Percentiles rank a stretch among this genome's conserved stretches.
Conservation (phyloP, 2,888 invertebrate genomes). For the Diplazon laetatorius region DNA sequence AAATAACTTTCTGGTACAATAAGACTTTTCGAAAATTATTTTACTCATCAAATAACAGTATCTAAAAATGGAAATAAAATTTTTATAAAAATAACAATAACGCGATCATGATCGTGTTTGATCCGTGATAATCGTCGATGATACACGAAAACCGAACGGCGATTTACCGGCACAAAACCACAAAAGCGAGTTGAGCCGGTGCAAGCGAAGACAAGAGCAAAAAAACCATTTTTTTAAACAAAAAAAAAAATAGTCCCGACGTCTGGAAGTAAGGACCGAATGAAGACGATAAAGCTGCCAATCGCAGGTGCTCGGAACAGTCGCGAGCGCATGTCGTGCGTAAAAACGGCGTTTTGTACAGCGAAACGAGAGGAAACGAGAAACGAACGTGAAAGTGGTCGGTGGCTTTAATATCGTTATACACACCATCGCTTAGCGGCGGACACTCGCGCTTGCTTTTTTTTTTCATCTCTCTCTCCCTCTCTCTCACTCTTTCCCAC, state of each 20-base stretch:
- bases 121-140: not conserved
- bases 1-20: too few relatives aligned
- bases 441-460: conserved; percentile 14
- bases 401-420: conserved; percentile 20
- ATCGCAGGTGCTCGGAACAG: conserved; percentile 58
- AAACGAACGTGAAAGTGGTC: conserved; percentile 23
- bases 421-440: conserved; percentile 29
- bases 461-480: not conserved
- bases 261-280: conserved; percentile 26
- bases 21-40: too few relatives aligned
- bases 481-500: conserved; percentile 12
- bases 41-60: too few relatives aligned
- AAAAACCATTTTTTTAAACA: too few relatives aligned
- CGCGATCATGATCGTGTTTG: too few relatives aligned
- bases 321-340: conserved; percentile 33
- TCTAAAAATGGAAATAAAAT: too few relatives aligned
- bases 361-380: conserved; percentile 34
- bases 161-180: conserved; percentile 2
- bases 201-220: not conserved
- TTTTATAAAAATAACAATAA: too few relatives aligned
- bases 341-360: conserved; percentile 5
- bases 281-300: conserved; percentile 60
- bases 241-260: conserved; percentile 9
- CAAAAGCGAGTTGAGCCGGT: conserved; percentile 26
- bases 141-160: conserved; percentile 7